Evolutionary conservation across 35 echinoderm and acorn worm genomes (phyloP), one percentile per base, ranked within the genome.

Genomic region (Apostichopus californicus): DNA sequence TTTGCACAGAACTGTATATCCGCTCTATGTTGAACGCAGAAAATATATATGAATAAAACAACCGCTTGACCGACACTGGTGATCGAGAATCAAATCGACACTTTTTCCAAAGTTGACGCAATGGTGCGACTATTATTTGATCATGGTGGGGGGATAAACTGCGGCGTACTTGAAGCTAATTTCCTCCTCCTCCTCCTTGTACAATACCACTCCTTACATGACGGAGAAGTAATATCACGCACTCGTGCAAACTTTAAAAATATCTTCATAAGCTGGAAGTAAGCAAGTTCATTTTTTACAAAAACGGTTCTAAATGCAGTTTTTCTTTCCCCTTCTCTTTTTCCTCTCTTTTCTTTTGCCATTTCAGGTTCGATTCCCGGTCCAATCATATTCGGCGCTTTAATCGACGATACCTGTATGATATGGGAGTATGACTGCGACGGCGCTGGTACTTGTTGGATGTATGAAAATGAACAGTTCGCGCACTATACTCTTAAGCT

Each of bases 351-450:
- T 18, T 1, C 17, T 7, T 0, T 20, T 75, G 2, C 17, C 20
- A 75, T n/a, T 7, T 22, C 78, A 95, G 94, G 94, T 28, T 90
- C 91, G 24, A 90, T 95, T 55, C 94, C 94, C 25, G 94, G 94
- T 46, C 94, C 94, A 21, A 95, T 95, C 57, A 85, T 95, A 14
- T 91, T 93, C 68, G 94, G 94, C 0, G 68, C 86, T 17, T 56
- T 93, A 22, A 93, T 95, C 2, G 94, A 95, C 64, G 80, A 83
- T 9, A 82, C 79, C 6, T 95, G 94, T 28, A 10, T 93, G 21
- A 88, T 93, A 15, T 95, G 94, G 94, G 82, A 95, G 57, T 87
- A 95, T 25, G 78, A 75, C 17, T 95, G 94, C n/a, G 91, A 90
- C 17, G 88, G 79, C 6, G 34, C 78, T 1, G 89, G 79, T 11